Evolutionary conservation across 1,140 invertebrate species (phyloP).

Genomic region (Heliothis virescens): DNA sequence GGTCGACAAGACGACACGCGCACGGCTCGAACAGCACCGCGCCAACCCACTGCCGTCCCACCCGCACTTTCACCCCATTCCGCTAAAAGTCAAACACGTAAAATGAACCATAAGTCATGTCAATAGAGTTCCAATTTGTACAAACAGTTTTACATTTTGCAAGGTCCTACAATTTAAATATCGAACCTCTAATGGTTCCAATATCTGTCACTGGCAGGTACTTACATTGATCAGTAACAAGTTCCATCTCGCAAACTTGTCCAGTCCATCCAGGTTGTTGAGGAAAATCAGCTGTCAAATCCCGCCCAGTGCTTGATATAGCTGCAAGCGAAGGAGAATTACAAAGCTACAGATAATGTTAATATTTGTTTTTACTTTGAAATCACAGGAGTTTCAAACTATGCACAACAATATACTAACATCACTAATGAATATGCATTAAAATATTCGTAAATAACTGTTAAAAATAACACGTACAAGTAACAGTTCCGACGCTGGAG

Average conservation of each 20-base stretch:
- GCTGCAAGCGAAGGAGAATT: constrained; percentile 60
- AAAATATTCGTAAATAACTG: constrained; percentile 13
- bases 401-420: too few species aligned
- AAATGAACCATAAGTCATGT: too few species aligned
- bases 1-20: constrained; percentile 81
- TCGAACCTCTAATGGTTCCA: neutral
- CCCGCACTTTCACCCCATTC: constrained; percentile 77
- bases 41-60: constrained; percentile 77
- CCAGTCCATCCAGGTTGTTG: constrained; percentile 96
- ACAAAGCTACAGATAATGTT: neutral
- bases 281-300: constrained; percentile 97
- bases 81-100: constrained; percentile 54
- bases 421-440: too few species aligned
- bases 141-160: too few species aligned
- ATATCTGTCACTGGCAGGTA: constrained; percentile 15
- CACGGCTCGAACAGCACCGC: constrained; percentile 76
- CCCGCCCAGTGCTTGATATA: constrained; percentile 87
- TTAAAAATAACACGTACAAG: constrained; percentile 82
- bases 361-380: too few species aligned
- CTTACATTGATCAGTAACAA: constrained; percentile 89
- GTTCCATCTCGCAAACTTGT: constrained; percentile 95
- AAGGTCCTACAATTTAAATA: too few species aligned
- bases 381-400: too few species aligned
- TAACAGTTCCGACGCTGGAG: constrained; percentile 93
- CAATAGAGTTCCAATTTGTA: too few species aligned